A percentile compares a stretch with the other conserved stretches of the same genome.
Evolutionary conservation across 2,888 invertebrate genomes (phyloP).

Genomic region (Opisthograptis luteolata): DNA sequence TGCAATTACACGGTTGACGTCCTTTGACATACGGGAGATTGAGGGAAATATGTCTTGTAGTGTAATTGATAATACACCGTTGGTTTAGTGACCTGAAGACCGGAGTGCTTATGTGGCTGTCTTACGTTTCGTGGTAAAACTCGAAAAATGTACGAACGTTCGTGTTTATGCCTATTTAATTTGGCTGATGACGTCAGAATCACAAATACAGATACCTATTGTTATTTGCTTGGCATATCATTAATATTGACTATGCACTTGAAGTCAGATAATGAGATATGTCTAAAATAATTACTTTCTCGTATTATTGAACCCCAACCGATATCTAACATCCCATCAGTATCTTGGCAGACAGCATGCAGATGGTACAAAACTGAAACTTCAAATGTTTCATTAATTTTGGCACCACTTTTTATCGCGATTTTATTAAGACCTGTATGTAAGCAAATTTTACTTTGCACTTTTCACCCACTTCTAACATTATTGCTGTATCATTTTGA

Average conservation of each 20-base stretch:
- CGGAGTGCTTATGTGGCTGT: no score
- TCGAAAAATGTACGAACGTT: no score
- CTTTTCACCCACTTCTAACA: no score
- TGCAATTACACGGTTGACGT: constrained; percentile 36
- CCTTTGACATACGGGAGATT: constrained; percentile 25
- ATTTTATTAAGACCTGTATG: no score
- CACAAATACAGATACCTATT: not conserved
- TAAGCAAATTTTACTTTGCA: no score
- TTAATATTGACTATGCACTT: constrained; percentile 37
- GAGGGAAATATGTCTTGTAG: not conserved
- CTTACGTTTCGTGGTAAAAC: no score
- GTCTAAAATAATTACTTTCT: constrained; percentile 60
- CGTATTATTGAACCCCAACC: constrained; percentile 49
- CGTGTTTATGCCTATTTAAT: no score
- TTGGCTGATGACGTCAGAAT: no score
- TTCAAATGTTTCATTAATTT: constrained; percentile 34
- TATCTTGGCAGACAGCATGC: constrained; percentile 40
- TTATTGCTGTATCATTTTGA: no score
- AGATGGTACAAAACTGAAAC: constrained; percentile 38
- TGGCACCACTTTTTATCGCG: no score
- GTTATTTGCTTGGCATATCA: constrained; percentile 34
- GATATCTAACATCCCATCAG: constrained; percentile 58
- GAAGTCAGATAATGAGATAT: constrained; percentile 35
- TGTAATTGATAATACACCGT: no score
- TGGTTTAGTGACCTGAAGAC: no score